Evolutionary conservation across 2,797 vertebrate species (phyloP).

Genomic region (Psittacula derbiana): DNA sequence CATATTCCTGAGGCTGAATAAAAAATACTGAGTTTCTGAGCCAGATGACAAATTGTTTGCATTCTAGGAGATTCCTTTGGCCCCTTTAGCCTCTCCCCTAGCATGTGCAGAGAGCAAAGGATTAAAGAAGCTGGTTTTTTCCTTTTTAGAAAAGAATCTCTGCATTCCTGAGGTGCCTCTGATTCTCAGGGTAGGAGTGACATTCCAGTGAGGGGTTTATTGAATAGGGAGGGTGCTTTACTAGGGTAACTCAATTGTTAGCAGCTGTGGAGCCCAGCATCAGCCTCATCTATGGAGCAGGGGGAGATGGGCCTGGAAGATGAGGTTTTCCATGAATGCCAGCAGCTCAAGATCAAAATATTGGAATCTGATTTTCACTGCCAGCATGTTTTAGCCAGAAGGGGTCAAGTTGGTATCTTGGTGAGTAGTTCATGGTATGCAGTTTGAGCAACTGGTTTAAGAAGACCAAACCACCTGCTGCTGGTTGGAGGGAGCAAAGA

Average conservation of each 20-base stretch:
- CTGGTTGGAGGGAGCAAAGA: background rate
- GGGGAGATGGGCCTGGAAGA: background rate
- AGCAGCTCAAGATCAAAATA: background rate
- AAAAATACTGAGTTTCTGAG: constrained; percentile 41
- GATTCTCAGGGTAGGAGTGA: constrained; percentile 44
- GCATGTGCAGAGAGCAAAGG: constrained; percentile 29
- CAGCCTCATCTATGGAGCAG: background rate
- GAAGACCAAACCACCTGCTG: constrained; percentile 19
- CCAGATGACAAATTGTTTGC: constrained; percentile 58
- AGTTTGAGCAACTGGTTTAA: constrained; percentile 19
- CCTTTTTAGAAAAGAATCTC: constrained; percentile 42
- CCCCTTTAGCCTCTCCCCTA: constrained; percentile 34
- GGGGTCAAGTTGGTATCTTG: background rate
- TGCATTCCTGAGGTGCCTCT: constrained; percentile 60
- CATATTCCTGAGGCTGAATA: constrained; percentile 8
- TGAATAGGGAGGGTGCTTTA: background rate
- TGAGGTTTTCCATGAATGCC: background rate
- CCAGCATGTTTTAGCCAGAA: constrained; percentile 19
- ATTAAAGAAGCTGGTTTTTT: constrained; percentile 53
- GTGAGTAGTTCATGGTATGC: constrained; percentile 15
- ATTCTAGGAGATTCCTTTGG: constrained; percentile 30
- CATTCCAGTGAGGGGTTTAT: constrained; percentile 47
- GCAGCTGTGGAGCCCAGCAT: constrained; percentile 23
- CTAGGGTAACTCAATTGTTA: constrained; percentile 12
- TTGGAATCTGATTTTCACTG: background rate